These are phyloP conservation scores for Toxotes chatareus DNA, from an alignment of 2,113 vertebrate genomes.

Conservation along the genomic window DNA sequence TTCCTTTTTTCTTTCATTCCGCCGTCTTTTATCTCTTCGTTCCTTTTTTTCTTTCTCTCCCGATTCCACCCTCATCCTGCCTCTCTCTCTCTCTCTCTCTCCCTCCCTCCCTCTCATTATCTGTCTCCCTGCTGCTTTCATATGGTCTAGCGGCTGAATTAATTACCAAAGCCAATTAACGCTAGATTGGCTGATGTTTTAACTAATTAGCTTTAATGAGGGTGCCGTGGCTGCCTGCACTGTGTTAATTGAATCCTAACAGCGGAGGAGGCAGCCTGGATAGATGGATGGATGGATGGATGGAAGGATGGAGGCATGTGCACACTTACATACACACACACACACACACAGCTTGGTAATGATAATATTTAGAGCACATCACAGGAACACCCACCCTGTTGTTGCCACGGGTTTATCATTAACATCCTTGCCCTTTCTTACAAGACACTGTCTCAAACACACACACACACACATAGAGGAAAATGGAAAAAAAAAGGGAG, in stretches of 20 bases:
- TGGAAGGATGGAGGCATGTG: slow-evolving; percentile 12
- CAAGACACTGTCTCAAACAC: slow-evolving; percentile 13
- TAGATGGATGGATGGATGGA: slow-evolving; percentile 27
- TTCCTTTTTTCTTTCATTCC: slow-evolving; percentile 3
- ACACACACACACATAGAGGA: background rate
- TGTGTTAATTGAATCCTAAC: slow-evolving; percentile 96
- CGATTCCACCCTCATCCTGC: background rate
- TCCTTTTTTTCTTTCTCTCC: slow-evolving; percentile 13
- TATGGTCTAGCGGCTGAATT: slow-evolving; percentile 94
- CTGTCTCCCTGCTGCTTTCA: slow-evolving; percentile 78
- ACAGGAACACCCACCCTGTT: slow-evolving; percentile 62
- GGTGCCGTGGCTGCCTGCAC: slow-evolving; percentile 93
- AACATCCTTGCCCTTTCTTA: slow-evolving; percentile 46
- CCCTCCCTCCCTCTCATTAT: slow-evolving; percentile 63
- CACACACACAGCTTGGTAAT: slow-evolving; percentile 41
- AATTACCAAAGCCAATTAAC: slow-evolving; percentile 99
- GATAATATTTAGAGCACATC: slow-evolving; percentile 73
- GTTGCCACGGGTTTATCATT: slow-evolving; percentile 54
- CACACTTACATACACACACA: slow-evolving; percentile 13
- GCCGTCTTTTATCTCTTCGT: slow-evolving; percentile 6
- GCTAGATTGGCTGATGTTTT: slow-evolving; percentile 99
- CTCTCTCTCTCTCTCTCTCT: slow-evolving; percentile 4
- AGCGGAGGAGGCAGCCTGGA: slow-evolving; percentile 72
- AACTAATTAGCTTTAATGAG: slow-evolving; percentile 99
- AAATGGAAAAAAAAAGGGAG: background rate